Evolutionary conservation across 2,888 invertebrate genomes (phyloP).

Genomic region (Oligia latruncula): DNA sequence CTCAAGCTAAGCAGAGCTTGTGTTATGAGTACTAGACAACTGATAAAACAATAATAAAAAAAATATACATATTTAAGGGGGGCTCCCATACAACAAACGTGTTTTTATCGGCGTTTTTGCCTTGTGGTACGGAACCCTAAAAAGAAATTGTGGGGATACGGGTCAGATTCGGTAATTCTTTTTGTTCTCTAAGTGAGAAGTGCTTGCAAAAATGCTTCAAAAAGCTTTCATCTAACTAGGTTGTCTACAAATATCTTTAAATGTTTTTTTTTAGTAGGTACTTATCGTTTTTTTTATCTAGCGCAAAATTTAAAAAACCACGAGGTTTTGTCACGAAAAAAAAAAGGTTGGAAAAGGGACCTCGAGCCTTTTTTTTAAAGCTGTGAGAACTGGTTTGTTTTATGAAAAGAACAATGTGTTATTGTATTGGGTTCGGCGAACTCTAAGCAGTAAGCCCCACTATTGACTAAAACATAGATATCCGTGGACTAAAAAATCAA

Average conservation of each 20-base stretch:
- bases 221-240: not conserved
- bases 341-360: not conserved
- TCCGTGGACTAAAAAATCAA: too few species aligned
- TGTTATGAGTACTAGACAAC: too few species aligned
- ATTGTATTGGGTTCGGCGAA: not conserved
- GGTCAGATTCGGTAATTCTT: too few species aligned
- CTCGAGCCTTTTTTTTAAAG: not conserved
- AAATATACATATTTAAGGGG: too few species aligned
- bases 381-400: not conserved
- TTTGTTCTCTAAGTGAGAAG: too few species aligned
- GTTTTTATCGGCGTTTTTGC: too few species aligned
- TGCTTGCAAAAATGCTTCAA: not conserved
- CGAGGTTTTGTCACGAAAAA: not conserved
- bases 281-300: not conserved
- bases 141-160: too few species aligned
- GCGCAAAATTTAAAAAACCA: not conserved
- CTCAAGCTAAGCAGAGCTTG: too few species aligned
- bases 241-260: not conserved
- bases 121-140: too few species aligned
- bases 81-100: too few species aligned
- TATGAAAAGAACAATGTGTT: conserved; percentile 5
- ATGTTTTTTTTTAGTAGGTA: not conserved
- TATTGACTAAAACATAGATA: not conserved
- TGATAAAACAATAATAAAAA: too few species aligned
- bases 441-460: not conserved